These are phyloP conservation scores for Pantherophis vulpinus DNA, from an alignment of 2,797 vertebrate genomes.

Conservation along the genomic window DNA sequence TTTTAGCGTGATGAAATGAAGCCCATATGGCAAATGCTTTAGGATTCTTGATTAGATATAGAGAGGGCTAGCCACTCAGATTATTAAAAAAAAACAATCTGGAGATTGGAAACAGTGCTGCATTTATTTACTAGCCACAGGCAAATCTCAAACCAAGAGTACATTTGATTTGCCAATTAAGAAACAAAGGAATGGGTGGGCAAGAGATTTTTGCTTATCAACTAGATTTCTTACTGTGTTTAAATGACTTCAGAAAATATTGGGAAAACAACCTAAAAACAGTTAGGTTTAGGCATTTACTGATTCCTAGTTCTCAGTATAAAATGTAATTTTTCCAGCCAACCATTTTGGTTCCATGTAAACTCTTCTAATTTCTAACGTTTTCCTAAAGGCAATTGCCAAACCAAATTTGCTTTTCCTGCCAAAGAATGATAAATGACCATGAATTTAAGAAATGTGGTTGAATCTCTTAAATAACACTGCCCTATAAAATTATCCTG, in stretches of 20 bases:
- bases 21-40: conserved; percentile 69
- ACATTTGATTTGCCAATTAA: conserved; percentile 50
- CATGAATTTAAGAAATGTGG: neutral
- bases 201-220: conserved; percentile 51
- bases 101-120: conserved; percentile 63
- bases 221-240: conserved; percentile 45
- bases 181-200: conserved; percentile 53
- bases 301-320: conserved; percentile 36
- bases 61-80: conserved; percentile 65
- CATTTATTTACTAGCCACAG: conserved; percentile 66
- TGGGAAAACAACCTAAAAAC: conserved; percentile 37
- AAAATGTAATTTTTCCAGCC: conserved; percentile 17
- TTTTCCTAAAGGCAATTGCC: conserved; percentile 54
- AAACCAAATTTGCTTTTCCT: conserved; percentile 51
- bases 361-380: conserved; percentile 43
- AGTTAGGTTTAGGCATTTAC: conserved; percentile 48
- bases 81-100: conserved; percentile 58
- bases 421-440: conserved; percentile 48
- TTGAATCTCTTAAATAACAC: conserved; percentile 46
- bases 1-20: conserved; percentile 70
- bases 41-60: conserved; percentile 67
- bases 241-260: conserved; percentile 44
- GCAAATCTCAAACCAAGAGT: conserved; percentile 16
- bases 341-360: conserved; percentile 1
- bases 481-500: conserved; percentile 26